Evolutionary conservation across 2,113 vertebrate genomes (phyloP), one percentile per base, ranked within the genome.

Genomic region (Parotia lawesii): DNA sequence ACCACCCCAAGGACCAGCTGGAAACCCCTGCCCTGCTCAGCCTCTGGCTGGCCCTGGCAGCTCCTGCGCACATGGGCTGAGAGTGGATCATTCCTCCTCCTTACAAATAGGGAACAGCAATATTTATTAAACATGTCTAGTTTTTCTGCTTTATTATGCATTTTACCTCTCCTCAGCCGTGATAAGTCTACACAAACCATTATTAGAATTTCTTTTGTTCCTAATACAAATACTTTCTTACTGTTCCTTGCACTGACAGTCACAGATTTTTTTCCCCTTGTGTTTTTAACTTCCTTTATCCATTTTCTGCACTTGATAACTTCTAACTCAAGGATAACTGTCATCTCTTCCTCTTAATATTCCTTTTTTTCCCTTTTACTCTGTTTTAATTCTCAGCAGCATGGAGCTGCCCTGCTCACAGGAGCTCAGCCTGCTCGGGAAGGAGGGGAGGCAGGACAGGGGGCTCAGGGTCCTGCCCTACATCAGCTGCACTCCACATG

Each of bases 131-230:
- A 96, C 94, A 94, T 88, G 95, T 93, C 94, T 88, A 83, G 71
- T 60, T 92, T 94, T 94, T 86, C 87, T 94, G 85, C 91, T 94
- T 93, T 95, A 94, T 95, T 95, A 96, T 90, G 94, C 94, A 82
- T 93, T 93, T 95, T 95, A 72, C 87, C 60, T 87, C 73, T 95
- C 78, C 78, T 83, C 91, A 80, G 74, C 74, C 1, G 3, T 75
- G 89, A 87, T 76, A 92, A 95, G 96, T 95, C 96, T 97, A 95
- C 75, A 93, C 89, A 96, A 94, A 77, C 94, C 96, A 95, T 96
- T 96, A 95, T 95, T 89, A 96, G 85, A 95, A 96, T 97, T 95
- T 93, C 95, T 96, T 96, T 95, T 97, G 95, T 95, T 97, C 96
- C 60, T 54, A 85, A 83, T 53, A 97, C 62, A 94, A 93, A 95